Conservation (phyloP, 2,888 invertebrate species). For the Troides aeacus region DNA sequence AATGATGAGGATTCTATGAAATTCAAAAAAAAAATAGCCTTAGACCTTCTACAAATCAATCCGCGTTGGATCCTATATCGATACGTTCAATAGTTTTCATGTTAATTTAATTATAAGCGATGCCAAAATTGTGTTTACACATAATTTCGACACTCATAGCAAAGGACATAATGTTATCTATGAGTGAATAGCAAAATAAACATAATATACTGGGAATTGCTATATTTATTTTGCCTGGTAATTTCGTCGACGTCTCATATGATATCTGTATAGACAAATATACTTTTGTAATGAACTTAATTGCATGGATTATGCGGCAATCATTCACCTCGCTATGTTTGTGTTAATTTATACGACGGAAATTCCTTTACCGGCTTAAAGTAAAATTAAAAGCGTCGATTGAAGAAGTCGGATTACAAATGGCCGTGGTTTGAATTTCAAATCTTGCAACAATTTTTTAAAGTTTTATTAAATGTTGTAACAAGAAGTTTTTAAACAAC, state of each 20-base stretch:
- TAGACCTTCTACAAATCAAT: too few relatives aligned
- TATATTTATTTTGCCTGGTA: background rate
- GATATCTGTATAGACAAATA: background rate
- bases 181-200: background rate
- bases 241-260: background rate
- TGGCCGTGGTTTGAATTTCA: background rate
- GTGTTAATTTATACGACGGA: background rate
- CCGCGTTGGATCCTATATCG: too few relatives aligned
- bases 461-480: background rate
- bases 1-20: too few relatives aligned
- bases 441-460: background rate
- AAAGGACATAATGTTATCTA: too few relatives aligned
- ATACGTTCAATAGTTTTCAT: too few relatives aligned
- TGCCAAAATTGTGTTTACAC: too few relatives aligned
- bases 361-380: background rate
- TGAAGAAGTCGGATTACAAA: background rate
- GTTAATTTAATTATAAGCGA: too few relatives aligned
- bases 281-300: background rate
- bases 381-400: background rate
- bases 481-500: background rate
- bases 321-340: background rate
- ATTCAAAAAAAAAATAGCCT: too few relatives aligned
- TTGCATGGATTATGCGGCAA: background rate
- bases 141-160: too few relatives aligned
- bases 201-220: background rate